Evolutionary conservation across 2,888 invertebrate species (phyloP).

Genomic region (Thalpophila matura): DNA sequence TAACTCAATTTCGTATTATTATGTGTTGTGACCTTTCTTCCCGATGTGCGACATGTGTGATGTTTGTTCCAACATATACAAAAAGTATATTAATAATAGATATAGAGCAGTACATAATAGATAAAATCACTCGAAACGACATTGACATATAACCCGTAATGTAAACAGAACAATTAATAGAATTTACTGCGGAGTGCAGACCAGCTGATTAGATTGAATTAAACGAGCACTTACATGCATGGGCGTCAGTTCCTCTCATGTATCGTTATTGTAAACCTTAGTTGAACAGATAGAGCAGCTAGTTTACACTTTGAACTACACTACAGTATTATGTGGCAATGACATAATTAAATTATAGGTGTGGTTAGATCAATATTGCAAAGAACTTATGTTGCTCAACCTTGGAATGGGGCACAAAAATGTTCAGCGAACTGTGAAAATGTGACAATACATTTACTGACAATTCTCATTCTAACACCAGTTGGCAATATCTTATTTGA

Average conservation of each 20-base stretch:
- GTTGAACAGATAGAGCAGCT: not conserved
- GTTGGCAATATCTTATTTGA: not conserved
- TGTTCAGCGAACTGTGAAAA: conserved; percentile 65
- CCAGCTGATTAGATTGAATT: conserved; percentile 61
- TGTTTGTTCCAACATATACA: too few species aligned
- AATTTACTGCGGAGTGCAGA: conserved; percentile 45
- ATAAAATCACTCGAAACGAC: conserved; percentile 56
- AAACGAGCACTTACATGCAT: conserved; percentile 57
- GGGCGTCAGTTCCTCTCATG: conserved; percentile 35
- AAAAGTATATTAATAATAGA: too few species aligned
- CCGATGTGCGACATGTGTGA: too few species aligned
- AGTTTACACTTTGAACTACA: conserved; percentile 15
- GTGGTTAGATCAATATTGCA: conserved; percentile 66
- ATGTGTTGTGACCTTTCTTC: too few species aligned
- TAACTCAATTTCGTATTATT: too few species aligned
- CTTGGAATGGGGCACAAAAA: conserved; percentile 59
- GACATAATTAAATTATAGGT: conserved; percentile 67
- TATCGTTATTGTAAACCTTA: not conserved
- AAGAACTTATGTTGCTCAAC: conserved; percentile 54
- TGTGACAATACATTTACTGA: conserved; percentile 10
- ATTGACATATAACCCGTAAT: conserved; percentile 63
- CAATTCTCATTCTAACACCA: conserved; percentile 8
- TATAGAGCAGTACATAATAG: conserved; percentile 16
- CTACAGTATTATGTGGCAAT: conserved; percentile 10
- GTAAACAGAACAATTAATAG: conserved; percentile 70